Evolutionary conservation across 2,888 invertebrate genomes (phyloP), one percentile per base, ranked within the genome.

Genomic region (Mythimna albipuncta): DNA sequence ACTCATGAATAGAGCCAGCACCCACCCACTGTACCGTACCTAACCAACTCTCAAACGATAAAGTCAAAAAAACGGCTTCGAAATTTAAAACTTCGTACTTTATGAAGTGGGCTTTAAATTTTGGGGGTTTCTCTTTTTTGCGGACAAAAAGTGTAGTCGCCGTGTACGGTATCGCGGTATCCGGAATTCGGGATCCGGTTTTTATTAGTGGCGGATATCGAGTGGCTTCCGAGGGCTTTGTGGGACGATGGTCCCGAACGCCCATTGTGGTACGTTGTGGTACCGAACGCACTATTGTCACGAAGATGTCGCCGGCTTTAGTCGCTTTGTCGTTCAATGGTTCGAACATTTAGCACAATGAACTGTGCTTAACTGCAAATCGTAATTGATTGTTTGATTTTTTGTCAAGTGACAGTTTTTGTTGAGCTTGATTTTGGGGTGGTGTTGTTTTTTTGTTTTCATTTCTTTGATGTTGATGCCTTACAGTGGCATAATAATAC

Each of bases 171-270:
- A 88, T 85, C 84, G 86, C 80, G 76, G 90, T 90, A 92, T 95
- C 95, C 94, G 90, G 91, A 86, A 94, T 95, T 94, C 95, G 94
- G 91, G 87, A 94, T 95, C 95, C 95, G 94, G 94, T 92, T 94
- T 94, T 93, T 94, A 95, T 95, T 95, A 93, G 93, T 77, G 91
- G 82, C 89, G 89, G 91, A 89, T 94, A 94, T 95, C 92, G 93
- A 95, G 94, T 94, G 93, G 94, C 92, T 94, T 94, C 92, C 92
- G 91, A 91, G 88, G 85, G 91, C 90, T 89, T 93, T 95, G 94
- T 94, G 87, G 85, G 79, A 83, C 87, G 84, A 90, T 91, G 86
- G 90, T 89, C 90, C 90, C 87, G 89, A 91, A 83, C 85, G 87
- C 84, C 89, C 82, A 90, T 94, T 95, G 95, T 94, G 88, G 82